Evolutionary conservation across 1,140 invertebrate species (phyloP).

Genomic region (Cyclina sinensis): DNA sequence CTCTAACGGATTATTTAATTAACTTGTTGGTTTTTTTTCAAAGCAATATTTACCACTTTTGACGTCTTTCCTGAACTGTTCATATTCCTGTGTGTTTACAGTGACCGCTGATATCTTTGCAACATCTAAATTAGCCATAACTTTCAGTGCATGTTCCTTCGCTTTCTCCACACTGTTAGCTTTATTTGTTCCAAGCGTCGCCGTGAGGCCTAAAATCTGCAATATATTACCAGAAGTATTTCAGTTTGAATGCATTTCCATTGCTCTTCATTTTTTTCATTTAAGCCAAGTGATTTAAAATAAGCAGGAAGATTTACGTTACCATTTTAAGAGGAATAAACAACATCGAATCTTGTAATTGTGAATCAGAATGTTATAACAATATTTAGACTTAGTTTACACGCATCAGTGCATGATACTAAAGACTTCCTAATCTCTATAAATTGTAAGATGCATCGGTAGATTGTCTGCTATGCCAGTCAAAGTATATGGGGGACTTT

Average conservation of each 20-base stretch:
- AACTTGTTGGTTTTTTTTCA: not conserved
- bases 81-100: slow-evolving; percentile 59
- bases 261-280: not conserved
- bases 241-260: not conserved
- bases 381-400: no score
- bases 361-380: no score
- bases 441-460: no score
- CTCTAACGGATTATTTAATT: no score
- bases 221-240: not conserved
- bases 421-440: no score
- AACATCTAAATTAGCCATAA: slow-evolving; percentile 77
- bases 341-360: no score
- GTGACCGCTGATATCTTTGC: slow-evolving; percentile 45
- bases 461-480: no score
- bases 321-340: no score
- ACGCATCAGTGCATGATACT: no score
- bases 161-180: slow-evolving; percentile 68
- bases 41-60: not conserved
- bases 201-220: slow-evolving; percentile 82
- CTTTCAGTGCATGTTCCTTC: slow-evolving; percentile 64
- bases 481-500: no score
- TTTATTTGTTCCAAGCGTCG: slow-evolving; percentile 80
- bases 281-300: not conserved
- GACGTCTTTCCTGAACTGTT: slow-evolving; percentile 1
- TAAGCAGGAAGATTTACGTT: not conserved